Evolutionary conservation across 37 sponge, comb jelly and placozoan genomes (phyloP).

Genomic region (Ephydatia muelleri): DNA sequence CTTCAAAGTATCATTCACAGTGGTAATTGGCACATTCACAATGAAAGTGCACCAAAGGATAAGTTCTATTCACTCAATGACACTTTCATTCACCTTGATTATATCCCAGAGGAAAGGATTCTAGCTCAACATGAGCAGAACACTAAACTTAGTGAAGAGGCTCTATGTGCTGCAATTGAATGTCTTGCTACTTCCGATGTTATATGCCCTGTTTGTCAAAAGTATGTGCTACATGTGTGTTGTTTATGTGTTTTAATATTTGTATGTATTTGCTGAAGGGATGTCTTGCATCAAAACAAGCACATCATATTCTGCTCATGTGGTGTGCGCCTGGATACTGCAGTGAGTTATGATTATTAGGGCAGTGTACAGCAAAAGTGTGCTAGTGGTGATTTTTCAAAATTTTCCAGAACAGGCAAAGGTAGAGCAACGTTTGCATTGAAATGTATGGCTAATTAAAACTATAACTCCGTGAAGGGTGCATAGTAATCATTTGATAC

Average conservation of each 20-base stretch:
- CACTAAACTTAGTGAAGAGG: constrained; percentile 33
- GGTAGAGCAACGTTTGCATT: too few relatives aligned
- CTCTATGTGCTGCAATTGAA: constrained; percentile 60
- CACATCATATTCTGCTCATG: constrained; percentile 67
- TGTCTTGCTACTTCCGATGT: constrained; percentile 45
- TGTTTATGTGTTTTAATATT: constrained; percentile 3
- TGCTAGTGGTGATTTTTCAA: too few relatives aligned
- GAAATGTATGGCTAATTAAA: too few relatives aligned
- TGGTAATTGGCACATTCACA: too few relatives aligned
- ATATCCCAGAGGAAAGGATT: constrained; percentile 45
- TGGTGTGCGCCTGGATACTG: constrained; percentile 73
- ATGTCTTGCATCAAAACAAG: constrained; percentile 55
- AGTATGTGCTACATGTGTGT: constrained; percentile 29
- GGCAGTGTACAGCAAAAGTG: too few relatives aligned
- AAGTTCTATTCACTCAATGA: too few relatives aligned
- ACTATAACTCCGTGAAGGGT: too few relatives aligned
- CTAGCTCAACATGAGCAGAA: constrained; percentile 54
- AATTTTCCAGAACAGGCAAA: too few relatives aligned
- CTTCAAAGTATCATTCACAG: too few relatives aligned
- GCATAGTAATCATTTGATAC: too few relatives aligned
- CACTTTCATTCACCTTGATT: background rate
- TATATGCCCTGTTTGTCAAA: constrained; percentile 78
- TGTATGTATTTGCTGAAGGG: constrained; percentile 21
- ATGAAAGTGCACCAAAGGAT: too few relatives aligned
- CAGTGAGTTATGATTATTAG: constrained; percentile 60